These are phyloP conservation scores for Drosophila recens DNA, from an alignment of 2,888 invertebrate genomes.

Conservation along the genomic window DNA sequence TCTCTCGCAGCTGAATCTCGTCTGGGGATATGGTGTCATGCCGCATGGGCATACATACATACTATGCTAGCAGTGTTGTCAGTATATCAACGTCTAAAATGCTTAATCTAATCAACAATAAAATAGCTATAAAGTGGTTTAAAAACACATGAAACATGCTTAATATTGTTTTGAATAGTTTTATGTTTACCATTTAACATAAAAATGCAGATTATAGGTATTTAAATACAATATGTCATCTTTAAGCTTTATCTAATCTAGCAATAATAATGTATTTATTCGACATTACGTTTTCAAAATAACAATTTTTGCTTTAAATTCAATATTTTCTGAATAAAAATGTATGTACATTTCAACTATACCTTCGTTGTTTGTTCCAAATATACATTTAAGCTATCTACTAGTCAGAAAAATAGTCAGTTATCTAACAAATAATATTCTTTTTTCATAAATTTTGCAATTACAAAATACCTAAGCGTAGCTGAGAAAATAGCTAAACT, in stretches of 20 bases:
- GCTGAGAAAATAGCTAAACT: neutral
- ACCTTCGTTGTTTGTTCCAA: no score
- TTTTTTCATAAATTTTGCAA: neutral
- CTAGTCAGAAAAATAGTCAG: no score
- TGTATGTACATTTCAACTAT: no score
- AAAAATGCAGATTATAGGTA: no score
- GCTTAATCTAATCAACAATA: neutral
- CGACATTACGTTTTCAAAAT: no score
- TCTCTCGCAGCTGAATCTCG: constrained; percentile 13
- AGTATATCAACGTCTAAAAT: neutral
- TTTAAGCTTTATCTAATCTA: no score
- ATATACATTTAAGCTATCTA: no score
- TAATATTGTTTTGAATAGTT: neutral
- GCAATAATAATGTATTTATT: no score
- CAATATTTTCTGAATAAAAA: no score
- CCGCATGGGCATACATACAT: constrained; percentile 10
- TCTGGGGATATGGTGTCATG: constrained; percentile 14
- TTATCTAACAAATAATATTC: neutral
- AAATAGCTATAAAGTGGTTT: neutral
- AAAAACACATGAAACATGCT: neutral
- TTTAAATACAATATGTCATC: no score
- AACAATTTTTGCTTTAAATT: no score
- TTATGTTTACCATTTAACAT: no score
- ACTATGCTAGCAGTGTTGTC: neutral
- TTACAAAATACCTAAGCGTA: neutral